Base-by-base conservation (phyloP, 1,140 invertebrate species). In the Euschistus heros region DNA sequence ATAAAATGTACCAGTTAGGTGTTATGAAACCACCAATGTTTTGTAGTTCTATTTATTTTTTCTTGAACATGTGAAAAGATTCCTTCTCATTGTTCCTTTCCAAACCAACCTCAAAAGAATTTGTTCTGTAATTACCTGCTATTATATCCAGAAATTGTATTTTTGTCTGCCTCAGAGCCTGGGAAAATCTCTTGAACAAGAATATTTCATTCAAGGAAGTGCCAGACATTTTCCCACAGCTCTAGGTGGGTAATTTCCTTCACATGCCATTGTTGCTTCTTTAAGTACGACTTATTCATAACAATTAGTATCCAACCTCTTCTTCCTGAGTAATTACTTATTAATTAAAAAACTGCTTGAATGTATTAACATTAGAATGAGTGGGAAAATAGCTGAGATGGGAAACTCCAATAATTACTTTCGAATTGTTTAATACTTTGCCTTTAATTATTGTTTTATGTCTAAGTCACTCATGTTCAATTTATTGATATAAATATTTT, bases 231-330 rank as follows among this genome's bases (percentile, higher is more conserved):
- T 64, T 64, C 62, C 62, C 62, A 64, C 62, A 64, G 62, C 42
- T 37, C 33, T 64, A 64, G 62, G 62, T 52, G 27, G 30, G n/a
- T 61, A 61, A 61, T 61, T 61, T 64, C 42, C 47, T 64, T 65
- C 64, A 37, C 64, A 65, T 59, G 55, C 64, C 44, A 59, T 65
- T 65, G 64, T 65, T 65, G 24, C 54, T 24, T 37, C 63, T 33
- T 15, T 60, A 60, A 37, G 27, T 60, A 30, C 55, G 42, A 59
- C 37, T 65, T 65, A 65, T 65, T 65, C 64, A 65, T 65, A 57
- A 60, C 64, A 65, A 65, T 65, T 65, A 65, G 64, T 60, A 37
- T 37, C 44, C 44, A 27, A n/a, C 64, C 33, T 65, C 55, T 50
- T 50, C 55, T 37, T 47, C 52, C 18, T 33, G n/a, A 20, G 42